phyloP scores from a whole-genome alignment of 2,797 vertebrate species.

The Lutjanus campechanus region DNA sequence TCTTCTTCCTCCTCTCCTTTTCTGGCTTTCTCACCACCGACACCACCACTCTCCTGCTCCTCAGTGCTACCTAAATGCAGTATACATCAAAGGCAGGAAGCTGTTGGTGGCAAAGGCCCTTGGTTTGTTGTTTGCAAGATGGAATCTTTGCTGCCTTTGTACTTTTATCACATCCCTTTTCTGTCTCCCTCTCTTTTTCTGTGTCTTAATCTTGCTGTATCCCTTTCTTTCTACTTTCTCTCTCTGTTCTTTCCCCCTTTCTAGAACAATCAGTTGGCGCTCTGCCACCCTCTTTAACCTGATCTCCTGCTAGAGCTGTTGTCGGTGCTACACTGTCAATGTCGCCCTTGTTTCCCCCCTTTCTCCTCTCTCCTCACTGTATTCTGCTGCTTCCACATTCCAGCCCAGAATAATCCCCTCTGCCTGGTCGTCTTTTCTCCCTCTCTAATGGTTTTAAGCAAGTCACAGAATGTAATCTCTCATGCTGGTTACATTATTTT shows the following conservation, averaged over 20 bases:
- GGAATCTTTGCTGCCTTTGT: conserved; percentile 73
- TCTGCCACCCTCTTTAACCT: conserved; percentile 70
- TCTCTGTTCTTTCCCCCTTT: conserved; percentile 57
- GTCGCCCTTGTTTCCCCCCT: conserved; percentile 55
- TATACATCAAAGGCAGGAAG: conserved; percentile 83
- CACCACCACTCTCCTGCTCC: conserved; percentile 62
- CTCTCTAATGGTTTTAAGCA: conserved; percentile 78
- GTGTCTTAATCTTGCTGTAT: conserved; percentile 58
- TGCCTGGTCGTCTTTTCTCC: conserved; percentile 67
- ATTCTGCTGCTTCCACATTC: conserved; percentile 71
- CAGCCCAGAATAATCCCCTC: conserved; percentile 77
- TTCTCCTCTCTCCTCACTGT: conserved; percentile 25
- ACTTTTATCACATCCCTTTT: conserved; percentile 50
- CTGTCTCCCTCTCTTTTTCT: conserved; percentile 41
- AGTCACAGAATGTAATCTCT: conserved; percentile 83
- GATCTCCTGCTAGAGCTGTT: conserved; percentile 66
- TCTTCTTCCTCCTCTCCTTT: conserved; percentile 42
- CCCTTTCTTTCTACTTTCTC: conserved; percentile 38
- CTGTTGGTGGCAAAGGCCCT: conserved; percentile 76
- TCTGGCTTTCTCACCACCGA: conserved; percentile 65
- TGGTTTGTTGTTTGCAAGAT: conserved; percentile 78
- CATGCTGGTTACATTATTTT: conserved; percentile 82
- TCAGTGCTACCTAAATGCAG: conserved; percentile 72
- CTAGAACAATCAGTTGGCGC: conserved; percentile 66
- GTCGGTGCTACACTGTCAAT: conserved; percentile 68